Base-by-base conservation (phyloP, 64 coral and sea anemone species). In the Porites australiensis region DNA sequence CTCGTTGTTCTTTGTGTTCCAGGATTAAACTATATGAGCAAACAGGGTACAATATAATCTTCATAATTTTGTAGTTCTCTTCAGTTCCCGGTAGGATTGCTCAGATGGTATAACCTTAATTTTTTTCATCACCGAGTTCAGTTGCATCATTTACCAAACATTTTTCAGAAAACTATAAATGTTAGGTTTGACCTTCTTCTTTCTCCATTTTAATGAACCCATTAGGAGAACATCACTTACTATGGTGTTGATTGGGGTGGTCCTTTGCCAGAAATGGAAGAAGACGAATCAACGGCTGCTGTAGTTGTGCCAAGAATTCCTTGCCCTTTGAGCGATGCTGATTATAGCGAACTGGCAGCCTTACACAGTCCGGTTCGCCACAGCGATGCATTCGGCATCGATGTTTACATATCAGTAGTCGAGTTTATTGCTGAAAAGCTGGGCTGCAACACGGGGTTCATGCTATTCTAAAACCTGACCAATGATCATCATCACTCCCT, bases 171-270 rank as follows among this genome's bases (percentile, higher is more conserved):
- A n/a, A n/a, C n/a, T n/a, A n/a, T n/a, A n/a, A n/a, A n/a, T n/a
- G n/a, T n/a, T n/a, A n/a, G n/a, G n/a, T 16, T 64, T 84, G 64
- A 61, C 52, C 21, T 61, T 61, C 45, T 13, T 61, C 63, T 68
- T 49, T 68, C 47, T 49, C 45, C 63, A 46, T 86, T 68, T 58
- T 86, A 15, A n/a, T n/a, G 66, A 46, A 73, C 54, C 19, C 72
- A 73, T 64, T 43, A 88, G 86, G 86, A 69, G 9, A 69, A 88
- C 72, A 55, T 88, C 52, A 74, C 86, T 73, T 54, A 74, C 52
- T 88, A 88, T 88, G 86, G 86, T 71, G 74, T 88, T 88, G 86
- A 88, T 23, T 88, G 86, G 69, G 64, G 72, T 73, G 86, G 86
- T 73, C 86, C 86, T 73, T 69, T 74, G 53, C 86, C 86, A 73